Percentiles rank a stretch among this genome's conserved stretches.
Evolutionary conservation across 1,140 invertebrate genomes (phyloP).

Genomic region (Ridgeia piscesae): DNA sequence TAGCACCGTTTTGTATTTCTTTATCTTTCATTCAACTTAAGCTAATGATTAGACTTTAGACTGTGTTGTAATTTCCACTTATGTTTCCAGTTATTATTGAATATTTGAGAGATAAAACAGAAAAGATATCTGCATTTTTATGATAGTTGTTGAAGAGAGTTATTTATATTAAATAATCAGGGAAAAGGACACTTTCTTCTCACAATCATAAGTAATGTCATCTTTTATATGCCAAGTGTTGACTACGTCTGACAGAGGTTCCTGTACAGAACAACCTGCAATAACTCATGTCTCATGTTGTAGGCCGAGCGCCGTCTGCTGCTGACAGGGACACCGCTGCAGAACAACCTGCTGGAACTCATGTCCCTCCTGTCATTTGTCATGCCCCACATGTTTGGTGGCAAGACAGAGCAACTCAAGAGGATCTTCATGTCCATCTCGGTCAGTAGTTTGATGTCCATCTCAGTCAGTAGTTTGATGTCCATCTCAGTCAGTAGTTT

Average conservation of each 20-base stretch:
- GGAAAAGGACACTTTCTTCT: neutral
- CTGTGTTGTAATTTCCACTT: too few relatives aligned
- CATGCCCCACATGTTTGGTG: slow-evolving; percentile 91
- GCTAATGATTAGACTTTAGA: too few relatives aligned
- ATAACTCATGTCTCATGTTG: slow-evolving; percentile 28
- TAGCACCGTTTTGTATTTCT: too few relatives aligned
- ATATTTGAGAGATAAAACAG: neutral
- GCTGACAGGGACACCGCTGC: slow-evolving; percentile 88
- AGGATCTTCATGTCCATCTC: slow-evolving; percentile 72
- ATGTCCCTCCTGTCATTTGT: slow-evolving; percentile 94
- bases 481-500: too few relatives aligned
- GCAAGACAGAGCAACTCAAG: slow-evolving; percentile 84
- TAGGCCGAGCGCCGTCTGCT: slow-evolving; percentile 79
- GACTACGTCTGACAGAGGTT: too few relatives aligned
- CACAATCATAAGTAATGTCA: too few relatives aligned
- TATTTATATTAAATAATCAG: too few relatives aligned
- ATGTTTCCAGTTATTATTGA: too few relatives aligned
- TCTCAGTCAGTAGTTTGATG: neutral
- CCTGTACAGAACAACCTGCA: too few relatives aligned
- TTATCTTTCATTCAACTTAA: too few relatives aligned
- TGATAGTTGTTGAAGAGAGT: neutral
- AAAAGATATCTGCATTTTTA: neutral
- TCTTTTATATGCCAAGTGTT: too few relatives aligned
- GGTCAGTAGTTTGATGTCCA: slow-evolving; percentile 49
- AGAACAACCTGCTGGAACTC: slow-evolving; percentile 93